Evolutionary conservation across 2,797 vertebrate genomes (phyloP), one percentile per base, ranked within the genome.

Genomic region (Linurgus olivaceus): DNA sequence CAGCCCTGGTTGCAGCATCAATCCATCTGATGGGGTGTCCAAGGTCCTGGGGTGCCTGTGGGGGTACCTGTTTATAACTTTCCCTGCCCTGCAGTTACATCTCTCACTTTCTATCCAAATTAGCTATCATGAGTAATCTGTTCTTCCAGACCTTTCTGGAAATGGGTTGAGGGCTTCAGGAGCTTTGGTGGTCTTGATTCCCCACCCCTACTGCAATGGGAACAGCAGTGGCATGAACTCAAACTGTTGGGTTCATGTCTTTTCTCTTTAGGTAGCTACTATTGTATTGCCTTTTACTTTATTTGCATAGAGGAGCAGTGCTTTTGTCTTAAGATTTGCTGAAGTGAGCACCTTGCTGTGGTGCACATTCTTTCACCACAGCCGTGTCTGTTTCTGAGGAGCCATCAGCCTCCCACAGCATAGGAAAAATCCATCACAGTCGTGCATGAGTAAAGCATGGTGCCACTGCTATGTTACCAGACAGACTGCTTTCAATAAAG

Each of bases 41-140:
- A 35, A 19, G 40, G 40, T 54, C 31, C 35, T 88, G 35, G 42
- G 11, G 8, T 6, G 4, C 13, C 7, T 28, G 13, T 17, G 26
- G 17, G 23, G 5, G 11, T 50, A 51, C 50, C 50, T 44, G 25
- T 50, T 70, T 26, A 18, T 40, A 35, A 21, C 26, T 57, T 44
- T 63, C 20, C n/a, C 37, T 3, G 0, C 65, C 17, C 57, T 45
- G 50, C 20, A 70, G 37, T 13, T 29, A 33, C 0, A 0, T 23
- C 57, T 76, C 50, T 63, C 2, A 0, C n/a, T 33, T 63, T 38
- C 37, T 44, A 3, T 57, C 25, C 44, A 71, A 23, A 38, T 57
- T 26, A 50, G n/a, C 19, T 45, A 5, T 31, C 15, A 13, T 26
- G 28, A 33, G 13, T 29, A 63, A 37, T 70, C 25, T 20, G 6